phyloP scores from a whole-genome alignment of 1,140 invertebrate genomes.

The Pseudomyrmex dendroicus region DNA sequence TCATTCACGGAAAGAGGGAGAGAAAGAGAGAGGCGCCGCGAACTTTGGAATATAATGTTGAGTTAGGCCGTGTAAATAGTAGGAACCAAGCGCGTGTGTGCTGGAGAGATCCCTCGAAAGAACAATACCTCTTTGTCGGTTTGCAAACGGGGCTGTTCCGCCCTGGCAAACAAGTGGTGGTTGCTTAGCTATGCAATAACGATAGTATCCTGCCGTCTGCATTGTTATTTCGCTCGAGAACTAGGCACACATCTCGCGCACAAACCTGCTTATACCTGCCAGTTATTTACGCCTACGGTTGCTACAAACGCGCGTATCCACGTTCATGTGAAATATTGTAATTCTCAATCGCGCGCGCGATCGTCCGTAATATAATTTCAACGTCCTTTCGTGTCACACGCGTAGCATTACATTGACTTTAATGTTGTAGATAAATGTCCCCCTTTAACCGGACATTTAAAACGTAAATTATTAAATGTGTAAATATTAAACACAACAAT shows the following conservation, averaged over 20 bases:
- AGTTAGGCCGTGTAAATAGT: conserved; percentile 78
- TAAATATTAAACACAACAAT: too few relatives aligned
- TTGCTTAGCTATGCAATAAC: conserved; percentile 74
- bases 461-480: too few relatives aligned
- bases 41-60: conserved; percentile 74
- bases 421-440: too few relatives aligned
- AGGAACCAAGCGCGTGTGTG: conserved; percentile 59
- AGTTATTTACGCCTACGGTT: conserved; percentile 20
- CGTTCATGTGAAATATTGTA: background rate
- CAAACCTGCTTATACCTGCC: conserved; percentile 50
- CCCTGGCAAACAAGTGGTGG: conserved; percentile 69
- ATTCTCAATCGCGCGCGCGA: background rate
- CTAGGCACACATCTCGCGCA: conserved; percentile 53
- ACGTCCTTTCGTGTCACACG: background rate
- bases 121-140: conserved; percentile 79
- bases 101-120: conserved; percentile 70
- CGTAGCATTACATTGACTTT: background rate
- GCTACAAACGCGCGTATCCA: background rate
- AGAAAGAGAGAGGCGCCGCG: conserved; percentile 5
- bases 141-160: conserved; percentile 74
- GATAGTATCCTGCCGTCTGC: conserved; percentile 65
- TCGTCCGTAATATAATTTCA: conserved; percentile 2
- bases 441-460: too few relatives aligned
- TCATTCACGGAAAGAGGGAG: conserved; percentile 30
- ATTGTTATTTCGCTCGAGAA: conserved; percentile 69